Percentiles rank a stretch among this genome's conserved stretches.
Conservation (phyloP, 2,888 invertebrate genomes). For the Cloeon dipterum region DNA sequence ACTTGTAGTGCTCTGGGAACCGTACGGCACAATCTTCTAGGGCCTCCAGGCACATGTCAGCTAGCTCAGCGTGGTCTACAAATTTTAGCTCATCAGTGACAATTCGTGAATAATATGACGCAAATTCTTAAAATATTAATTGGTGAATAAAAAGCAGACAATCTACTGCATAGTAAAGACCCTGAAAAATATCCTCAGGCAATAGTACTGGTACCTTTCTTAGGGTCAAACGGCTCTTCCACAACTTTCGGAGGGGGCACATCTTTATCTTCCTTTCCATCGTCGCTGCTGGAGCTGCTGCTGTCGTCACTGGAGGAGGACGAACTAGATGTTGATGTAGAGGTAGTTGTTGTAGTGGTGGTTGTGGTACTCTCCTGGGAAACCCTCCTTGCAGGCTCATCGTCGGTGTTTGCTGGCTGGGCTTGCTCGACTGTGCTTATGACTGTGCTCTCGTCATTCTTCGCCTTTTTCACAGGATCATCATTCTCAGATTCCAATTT, state of each 20-base stretch:
- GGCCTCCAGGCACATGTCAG: slow-evolving; percentile 45
- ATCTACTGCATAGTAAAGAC: too few species aligned
- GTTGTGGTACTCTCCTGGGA: background rate
- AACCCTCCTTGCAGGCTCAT: slow-evolving; percentile 1
- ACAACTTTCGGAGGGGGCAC: background rate
- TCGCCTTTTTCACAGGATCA: too few species aligned
- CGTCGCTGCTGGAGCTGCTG: slow-evolving; percentile 3
- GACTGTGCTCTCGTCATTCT: too few species aligned
- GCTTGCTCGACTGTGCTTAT: too few species aligned
- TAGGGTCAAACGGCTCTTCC: too few species aligned
- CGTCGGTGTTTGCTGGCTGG: slow-evolving; percentile 5
- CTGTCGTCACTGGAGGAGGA: slow-evolving; percentile 7
- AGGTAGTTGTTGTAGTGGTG: slow-evolving; percentile 1
- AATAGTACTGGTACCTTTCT: too few species aligned
- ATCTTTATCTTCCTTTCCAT: background rate
- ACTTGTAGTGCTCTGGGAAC: slow-evolving; percentile 83
- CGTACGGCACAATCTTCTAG: slow-evolving; percentile 64
- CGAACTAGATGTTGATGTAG: slow-evolving; percentile 4
- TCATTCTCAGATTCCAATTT: too few species aligned
- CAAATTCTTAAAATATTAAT: too few species aligned
- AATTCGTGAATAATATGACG: too few species aligned
- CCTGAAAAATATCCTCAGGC: too few species aligned
- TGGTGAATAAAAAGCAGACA: too few species aligned
- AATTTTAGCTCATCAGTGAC: too few species aligned
- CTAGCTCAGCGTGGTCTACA: slow-evolving; percentile 19